Conservation (phyloP, 1,140 invertebrate species). For the Periplaneta americana region DNA sequence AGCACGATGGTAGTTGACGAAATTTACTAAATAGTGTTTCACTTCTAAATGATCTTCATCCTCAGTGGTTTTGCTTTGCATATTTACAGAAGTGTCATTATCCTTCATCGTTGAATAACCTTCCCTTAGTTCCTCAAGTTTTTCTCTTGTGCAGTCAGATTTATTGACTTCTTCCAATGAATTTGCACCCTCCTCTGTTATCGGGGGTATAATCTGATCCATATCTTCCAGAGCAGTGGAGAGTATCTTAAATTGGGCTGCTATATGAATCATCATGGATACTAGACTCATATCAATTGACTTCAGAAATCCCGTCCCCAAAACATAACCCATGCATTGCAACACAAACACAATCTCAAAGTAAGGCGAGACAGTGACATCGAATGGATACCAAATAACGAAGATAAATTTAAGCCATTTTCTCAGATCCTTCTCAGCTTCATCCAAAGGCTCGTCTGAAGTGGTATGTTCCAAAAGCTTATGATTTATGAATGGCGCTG, state of each 20-base stretch:
- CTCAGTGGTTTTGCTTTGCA: too few species aligned
- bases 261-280: background rate
- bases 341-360: background rate
- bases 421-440: too few species aligned
- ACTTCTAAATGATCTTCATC: background rate
- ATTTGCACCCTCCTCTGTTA: background rate
- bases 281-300: background rate
- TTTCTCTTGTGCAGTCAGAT: too few species aligned
- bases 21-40: background rate
- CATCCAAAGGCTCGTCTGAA: background rate
- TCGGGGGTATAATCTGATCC: background rate
- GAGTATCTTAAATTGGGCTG: background rate
- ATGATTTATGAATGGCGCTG: background rate
- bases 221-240: background rate
- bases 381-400: background rate
- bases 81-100: too few species aligned
- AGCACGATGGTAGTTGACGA: background rate
- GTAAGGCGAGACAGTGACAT: background rate
- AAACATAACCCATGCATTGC: background rate
- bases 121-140: too few species aligned
- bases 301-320: background rate
- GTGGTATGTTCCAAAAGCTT: background rate
- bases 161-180: too few species aligned
- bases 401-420: background rate
- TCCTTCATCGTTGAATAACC: too few species aligned